Base-by-base conservation (phyloP, 2,888 invertebrate genomes). In the Lasioglossum vierecki region DNA sequence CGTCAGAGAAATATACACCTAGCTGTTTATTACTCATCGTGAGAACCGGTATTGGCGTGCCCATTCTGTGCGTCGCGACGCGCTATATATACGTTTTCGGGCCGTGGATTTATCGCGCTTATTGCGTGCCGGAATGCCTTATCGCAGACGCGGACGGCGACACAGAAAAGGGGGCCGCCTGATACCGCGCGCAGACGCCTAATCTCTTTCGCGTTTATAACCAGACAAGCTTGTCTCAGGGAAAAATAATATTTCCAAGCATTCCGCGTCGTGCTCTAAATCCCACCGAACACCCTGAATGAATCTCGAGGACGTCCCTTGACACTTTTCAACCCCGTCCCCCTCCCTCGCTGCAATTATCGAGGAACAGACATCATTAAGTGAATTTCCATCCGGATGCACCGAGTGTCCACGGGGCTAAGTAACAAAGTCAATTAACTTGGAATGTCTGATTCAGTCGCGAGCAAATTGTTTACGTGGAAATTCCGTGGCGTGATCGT, bases 41-140 rank as follows among this genome's bases (percentile, higher is more conserved):
- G 15, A 18, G 66, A 35, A 18, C 66, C 35, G 66, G 30, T 49
- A 18, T 46, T 26, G 44, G 44, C 49, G 66, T 66, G 35, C 30
- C 66, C 35, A 26, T 60, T 60, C 60, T 60, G 26, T 8, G 66
- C 66, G 18, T 30, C 66, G 66, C 63, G 66, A 30, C 30, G 30
- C 66, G 35, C 66, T 66, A 8, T 53, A 49, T 22, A 22, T 53
- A 53, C 22, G 22, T 53, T 53, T 53, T 60, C 76, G 26, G 72
- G 18, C 71, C n/a, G 71, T 44, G 72, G 57, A 74, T 83, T 83
- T 83, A 76, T 74, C 46, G 46, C 35, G 72, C 22, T 79, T 82
- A 70, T 75, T 74, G 74, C 35, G 46, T 82, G 70, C 49, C 49
- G n/a, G 77, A 70, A 77, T 68, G 53, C 57, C 74, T 78, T 78